Conservation (phyloP, 2,888 invertebrate genomes). For the Omphaloscelis lunosa region DNA sequence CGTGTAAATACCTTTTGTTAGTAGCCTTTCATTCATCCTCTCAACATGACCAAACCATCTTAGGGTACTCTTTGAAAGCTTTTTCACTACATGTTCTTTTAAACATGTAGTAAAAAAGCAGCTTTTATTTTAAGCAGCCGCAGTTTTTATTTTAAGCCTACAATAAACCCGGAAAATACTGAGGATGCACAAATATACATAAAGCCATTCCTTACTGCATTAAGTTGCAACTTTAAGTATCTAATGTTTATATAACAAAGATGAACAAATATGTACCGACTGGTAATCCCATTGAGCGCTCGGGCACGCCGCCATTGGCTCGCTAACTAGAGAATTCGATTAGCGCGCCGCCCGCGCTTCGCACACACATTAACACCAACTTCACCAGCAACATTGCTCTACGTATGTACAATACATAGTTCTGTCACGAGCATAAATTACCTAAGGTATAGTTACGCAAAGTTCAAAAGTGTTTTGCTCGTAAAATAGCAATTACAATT, state of each 20-base stretch:
- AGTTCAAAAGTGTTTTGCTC: not conserved
- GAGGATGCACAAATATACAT: not conserved
- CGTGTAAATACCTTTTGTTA: not conserved
- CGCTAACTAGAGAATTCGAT: constrained; percentile 68
- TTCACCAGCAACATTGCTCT: constrained; percentile 17
- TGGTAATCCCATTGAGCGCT: constrained; percentile 48
- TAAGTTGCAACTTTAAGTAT: not conserved
- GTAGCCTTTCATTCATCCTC: not conserved
- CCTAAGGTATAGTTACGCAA: not conserved
- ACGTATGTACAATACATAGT: constrained; percentile 5
- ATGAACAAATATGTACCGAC: constrained; percentile 44
- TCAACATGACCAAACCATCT: not conserved
- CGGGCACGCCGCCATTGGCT: constrained; percentile 64
- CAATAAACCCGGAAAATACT: not conserved
- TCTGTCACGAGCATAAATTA: not conserved
- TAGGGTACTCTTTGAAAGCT: not conserved
- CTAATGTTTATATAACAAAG: constrained; percentile 20
- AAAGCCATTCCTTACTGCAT: not conserved
- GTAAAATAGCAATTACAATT: not conserved
- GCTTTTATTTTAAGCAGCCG: not conserved
- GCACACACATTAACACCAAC: constrained; percentile 59
- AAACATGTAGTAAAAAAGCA: too few relatives aligned
- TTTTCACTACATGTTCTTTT: not conserved
- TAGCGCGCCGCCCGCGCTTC: constrained; percentile 58
- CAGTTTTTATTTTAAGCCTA: not conserved